Evolutionary conservation across 2,888 invertebrate genomes (phyloP).

Genomic region (Eubasilissa splendida): DNA sequence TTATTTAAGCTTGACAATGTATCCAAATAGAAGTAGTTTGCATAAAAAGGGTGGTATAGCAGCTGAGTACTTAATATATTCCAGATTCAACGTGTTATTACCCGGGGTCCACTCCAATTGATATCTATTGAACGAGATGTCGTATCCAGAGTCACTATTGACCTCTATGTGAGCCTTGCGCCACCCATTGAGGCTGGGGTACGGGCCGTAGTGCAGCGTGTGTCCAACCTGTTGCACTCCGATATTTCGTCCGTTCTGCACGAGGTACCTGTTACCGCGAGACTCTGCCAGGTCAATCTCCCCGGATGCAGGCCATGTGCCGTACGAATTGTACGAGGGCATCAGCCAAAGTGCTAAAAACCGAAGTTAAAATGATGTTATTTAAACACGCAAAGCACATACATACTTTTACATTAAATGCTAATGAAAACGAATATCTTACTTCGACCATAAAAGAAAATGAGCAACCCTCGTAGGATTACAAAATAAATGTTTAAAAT

Average conservation of each 20-base stretch:
- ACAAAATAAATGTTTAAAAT: no score
- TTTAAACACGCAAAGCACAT: no score
- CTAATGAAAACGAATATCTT: no score
- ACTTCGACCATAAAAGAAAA: no score
- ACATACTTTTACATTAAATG: no score
- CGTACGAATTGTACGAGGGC: conserved; percentile 77
- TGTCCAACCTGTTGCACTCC: conserved; percentile 74
- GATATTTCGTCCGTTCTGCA: conserved; percentile 69
- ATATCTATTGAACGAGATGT: conserved; percentile 77
- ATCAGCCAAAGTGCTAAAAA: conserved; percentile 79
- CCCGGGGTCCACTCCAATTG: conserved; percentile 79
- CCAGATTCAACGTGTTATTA: conserved; percentile 56
- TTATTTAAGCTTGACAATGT: no score
- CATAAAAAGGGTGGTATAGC: no score
- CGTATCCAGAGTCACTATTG: conserved; percentile 66
- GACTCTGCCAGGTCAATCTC: conserved; percentile 82
- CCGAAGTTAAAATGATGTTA: neutral
- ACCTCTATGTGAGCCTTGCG: conserved; percentile 70
- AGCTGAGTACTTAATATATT: no score
- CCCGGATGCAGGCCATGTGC: conserved; percentile 80
- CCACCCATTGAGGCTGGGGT: conserved; percentile 71
- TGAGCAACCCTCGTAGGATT: no score
- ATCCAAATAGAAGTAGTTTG: no score
- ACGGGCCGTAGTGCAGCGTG: conserved; percentile 80
- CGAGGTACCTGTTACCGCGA: conserved; percentile 75